phyloP scores from a whole-genome alignment of 2,888 invertebrate genomes.

The Agrochola circellaris region DNA sequence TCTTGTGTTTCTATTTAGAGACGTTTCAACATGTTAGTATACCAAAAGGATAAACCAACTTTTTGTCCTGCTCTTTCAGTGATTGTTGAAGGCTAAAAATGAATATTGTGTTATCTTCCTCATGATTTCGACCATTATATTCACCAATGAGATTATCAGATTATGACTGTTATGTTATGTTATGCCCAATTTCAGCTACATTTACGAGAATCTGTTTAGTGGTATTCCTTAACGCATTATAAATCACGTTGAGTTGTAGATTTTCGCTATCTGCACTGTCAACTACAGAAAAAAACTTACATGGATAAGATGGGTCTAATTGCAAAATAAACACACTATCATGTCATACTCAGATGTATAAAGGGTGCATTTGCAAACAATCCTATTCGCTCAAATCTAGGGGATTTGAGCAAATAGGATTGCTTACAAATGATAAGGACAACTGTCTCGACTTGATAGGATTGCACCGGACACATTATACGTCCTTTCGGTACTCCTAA shows the following conservation, averaged over 20 bases:
- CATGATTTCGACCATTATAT: not conserved
- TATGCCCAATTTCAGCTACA: not conserved
- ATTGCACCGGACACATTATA: not conserved
- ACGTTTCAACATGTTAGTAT: not conserved
- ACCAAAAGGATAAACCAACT: not conserved
- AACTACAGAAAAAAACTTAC: not conserved
- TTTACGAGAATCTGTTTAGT: not conserved
- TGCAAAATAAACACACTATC: not conserved
- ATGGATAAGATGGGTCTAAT: not conserved
- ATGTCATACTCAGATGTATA: no score
- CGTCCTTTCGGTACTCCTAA: slow-evolving; percentile 3
- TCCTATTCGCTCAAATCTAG: no score
- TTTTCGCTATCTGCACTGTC: not conserved
- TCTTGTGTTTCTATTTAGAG: not conserved
- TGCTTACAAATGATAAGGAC: not conserved
- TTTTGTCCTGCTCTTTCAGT: not conserved
- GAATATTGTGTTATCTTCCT: not conserved
- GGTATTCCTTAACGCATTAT: not conserved
- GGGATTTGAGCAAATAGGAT: not conserved
- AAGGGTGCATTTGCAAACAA: no score
- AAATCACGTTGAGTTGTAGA: not conserved
- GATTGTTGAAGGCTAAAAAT: slow-evolving; percentile 1
- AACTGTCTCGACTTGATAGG: not conserved
- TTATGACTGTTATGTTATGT: not conserved
- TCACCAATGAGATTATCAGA: not conserved